Conservation (phyloP, 2,113 vertebrate species). For the Rhynchomys soricoides region DNA sequence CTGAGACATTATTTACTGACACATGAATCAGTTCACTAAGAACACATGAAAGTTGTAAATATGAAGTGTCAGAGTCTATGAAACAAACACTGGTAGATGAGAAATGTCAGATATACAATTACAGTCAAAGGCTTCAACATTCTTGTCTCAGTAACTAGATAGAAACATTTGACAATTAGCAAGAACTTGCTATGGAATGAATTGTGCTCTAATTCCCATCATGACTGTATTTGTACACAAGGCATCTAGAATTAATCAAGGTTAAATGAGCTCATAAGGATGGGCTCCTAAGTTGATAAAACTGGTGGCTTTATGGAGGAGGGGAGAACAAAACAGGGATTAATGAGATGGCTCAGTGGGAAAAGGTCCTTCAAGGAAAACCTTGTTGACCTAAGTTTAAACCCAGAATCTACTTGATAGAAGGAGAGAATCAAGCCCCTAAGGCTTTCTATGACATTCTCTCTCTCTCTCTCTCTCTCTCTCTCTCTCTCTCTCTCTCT, state of each 20-base stretch:
- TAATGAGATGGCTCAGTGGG: background rate
- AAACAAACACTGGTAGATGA: background rate
- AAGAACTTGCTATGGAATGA: background rate
- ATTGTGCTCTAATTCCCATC: background rate
- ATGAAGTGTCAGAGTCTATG: background rate
- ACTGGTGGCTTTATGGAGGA: background rate
- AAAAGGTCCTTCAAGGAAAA: background rate
- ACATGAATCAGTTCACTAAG: background rate
- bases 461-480: background rate
- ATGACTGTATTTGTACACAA: background rate
- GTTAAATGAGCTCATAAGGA: background rate
- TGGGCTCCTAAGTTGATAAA: background rate
- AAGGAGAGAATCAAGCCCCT: background rate
- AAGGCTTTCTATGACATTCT: background rate
- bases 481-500: background rate
- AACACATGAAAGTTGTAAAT: background rate
- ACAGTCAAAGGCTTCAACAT: background rate
- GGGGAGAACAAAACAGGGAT: background rate
- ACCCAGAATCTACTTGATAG: background rate
- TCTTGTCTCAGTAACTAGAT: background rate
- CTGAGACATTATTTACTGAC: background rate
- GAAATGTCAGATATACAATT: background rate
- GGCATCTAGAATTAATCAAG: background rate
- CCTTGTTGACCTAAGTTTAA: background rate
- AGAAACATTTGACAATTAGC: slow-evolving; percentile 7